phyloP scores from a whole-genome alignment of 2,113 vertebrate genomes.

The Oreocharis arfaki region DNA sequence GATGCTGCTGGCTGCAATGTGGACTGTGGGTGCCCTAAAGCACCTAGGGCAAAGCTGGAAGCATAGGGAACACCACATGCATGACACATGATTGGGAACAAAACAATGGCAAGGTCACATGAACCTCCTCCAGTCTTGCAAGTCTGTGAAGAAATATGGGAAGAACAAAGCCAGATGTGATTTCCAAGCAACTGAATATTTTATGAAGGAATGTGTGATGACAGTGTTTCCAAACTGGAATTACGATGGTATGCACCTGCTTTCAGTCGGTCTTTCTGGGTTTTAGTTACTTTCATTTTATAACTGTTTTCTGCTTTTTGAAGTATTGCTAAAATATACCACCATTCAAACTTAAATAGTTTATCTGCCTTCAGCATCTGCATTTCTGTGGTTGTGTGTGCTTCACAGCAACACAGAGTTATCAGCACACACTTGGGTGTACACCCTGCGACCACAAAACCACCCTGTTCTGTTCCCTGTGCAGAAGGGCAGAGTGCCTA shows the following conservation, averaged over 20 bases:
- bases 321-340: neutral
- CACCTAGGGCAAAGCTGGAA: neutral
- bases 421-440: neutral
- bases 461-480: neutral
- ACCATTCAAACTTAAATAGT: neutral
- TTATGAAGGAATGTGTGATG: neutral
- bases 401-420: neutral
- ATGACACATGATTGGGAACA: neutral
- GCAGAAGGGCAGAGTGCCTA: neutral
- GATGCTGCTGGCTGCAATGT: rapidly evolving
- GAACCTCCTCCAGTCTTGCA: neutral
- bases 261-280: neutral
- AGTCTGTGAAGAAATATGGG: neutral
- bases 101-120: neutral
- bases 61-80: rapidly evolving
- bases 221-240: neutral
- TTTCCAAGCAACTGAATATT: neutral
- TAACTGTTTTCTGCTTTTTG: neutral
- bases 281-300: neutral
- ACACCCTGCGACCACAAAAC: neutral
- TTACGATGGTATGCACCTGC: rapidly evolving
- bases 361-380: neutral
- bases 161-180: neutral
- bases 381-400: neutral
- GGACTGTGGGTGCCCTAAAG: rapidly evolving